A percentile compares a stretch with the other conserved stretches of the same genome.
These are phyloP conservation scores for Apodemus sylvaticus DNA, from an alignment of 2,113 vertebrate species.

Conservation along the genomic window DNA sequence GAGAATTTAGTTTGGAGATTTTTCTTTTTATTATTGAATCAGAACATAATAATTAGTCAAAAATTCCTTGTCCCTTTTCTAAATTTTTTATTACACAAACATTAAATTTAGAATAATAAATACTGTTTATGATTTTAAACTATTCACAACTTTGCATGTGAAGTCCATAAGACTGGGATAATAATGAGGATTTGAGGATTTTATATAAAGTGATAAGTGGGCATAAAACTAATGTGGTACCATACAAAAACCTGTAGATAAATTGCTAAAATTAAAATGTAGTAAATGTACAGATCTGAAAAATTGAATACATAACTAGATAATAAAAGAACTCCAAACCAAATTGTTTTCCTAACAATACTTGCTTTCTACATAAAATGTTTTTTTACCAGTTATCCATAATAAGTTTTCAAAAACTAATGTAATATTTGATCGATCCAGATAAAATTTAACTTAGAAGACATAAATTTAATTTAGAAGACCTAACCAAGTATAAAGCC, in stretches of 20 bases:
- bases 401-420: background rate
- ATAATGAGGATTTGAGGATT: background rate
- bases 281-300: background rate
- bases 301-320: background rate
- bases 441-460: background rate
- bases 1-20: background rate
- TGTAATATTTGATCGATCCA: background rate
- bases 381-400: background rate
- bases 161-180: background rate
- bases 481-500: background rate
- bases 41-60: background rate
- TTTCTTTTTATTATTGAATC: background rate
- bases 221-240: background rate
- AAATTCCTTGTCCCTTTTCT: background rate
- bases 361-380: background rate
- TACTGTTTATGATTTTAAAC: background rate
- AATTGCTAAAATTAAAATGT: background rate
- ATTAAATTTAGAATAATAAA: background rate
- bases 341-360: background rate
- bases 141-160: background rate
- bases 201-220: background rate
- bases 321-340: background rate
- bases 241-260: background rate
- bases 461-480: background rate
- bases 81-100: background rate